Evolutionary conservation across 2,888 invertebrate genomes (phyloP), one percentile per base, ranked within the genome.

Genomic region (Branchellion lobata): DNA sequence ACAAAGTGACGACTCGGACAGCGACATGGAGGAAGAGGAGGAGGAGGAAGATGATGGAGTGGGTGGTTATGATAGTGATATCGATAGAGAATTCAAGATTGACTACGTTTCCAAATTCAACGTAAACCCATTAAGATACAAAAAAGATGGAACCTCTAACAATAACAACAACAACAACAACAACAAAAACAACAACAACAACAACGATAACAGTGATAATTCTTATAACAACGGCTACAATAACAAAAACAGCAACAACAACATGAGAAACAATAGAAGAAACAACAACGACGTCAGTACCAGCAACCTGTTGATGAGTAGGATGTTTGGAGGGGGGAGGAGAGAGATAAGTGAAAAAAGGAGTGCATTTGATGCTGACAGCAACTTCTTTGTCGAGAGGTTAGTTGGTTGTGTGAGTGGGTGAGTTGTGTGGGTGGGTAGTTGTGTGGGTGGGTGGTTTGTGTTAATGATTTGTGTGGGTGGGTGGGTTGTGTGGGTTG

Each of bases 11-110:
- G 87, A 87, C 81, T 86, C 86, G 0, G 87, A 87, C 74, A 87
- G 86, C 14, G 87, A 87, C 79, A 87, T 87, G 81, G 88, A 87
- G 81, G 88, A 88, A 81, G 87, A 87, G 81, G 84, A 80, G 81
- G 57, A 27, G 51, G 36, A 36, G 11, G 29, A 74, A 11, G 29
- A 5, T 51, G 24, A 5, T 14, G 78, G 78, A 21, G 29, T 65
- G 65, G 27, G 24, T 65, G 87, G 87, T 51, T 88, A 87, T 84
- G 88, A 88, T 83, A 88, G 87, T 83, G 87, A 88, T 84, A 87
- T 88, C 24, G 86, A 85, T 21, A 83, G 85, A 76, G 87, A 88
- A 82, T 87, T 86, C 83, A 85, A 85, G 65, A 85, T 87, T 80
- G 87, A 87, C 81, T 88, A 87, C 83, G 84, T 82, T 31, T 81